Conservation (phyloP, 2,888 invertebrate genomes). For the Calameuta idolon region DNA sequence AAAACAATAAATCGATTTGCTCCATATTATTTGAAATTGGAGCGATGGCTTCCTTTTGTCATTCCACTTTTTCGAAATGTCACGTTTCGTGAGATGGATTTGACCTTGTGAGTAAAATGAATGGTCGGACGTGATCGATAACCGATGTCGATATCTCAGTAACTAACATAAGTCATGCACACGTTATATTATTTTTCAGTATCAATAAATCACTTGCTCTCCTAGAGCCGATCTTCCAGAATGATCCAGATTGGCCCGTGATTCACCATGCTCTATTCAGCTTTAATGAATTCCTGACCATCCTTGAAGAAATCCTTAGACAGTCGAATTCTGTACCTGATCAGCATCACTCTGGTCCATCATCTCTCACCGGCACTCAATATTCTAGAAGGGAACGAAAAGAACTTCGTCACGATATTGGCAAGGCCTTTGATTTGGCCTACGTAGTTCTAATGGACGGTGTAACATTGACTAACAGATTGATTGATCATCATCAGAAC, state of each 20-base stretch:
- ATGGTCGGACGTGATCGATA: neutral
- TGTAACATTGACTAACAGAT: constrained; percentile 41
- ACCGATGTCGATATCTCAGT: neutral
- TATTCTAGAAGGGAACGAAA: neutral
- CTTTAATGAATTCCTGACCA: constrained; percentile 45
- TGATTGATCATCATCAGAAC: constrained; percentile 44
- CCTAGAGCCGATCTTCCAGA: constrained; percentile 47
- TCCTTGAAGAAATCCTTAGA: constrained; percentile 38
- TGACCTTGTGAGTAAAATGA: constrained; percentile 46
- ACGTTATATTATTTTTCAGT: constrained; percentile 31
- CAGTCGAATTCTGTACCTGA: constrained; percentile 19
- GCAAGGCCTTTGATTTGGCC: constrained; percentile 42
- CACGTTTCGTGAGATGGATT: constrained; percentile 51
- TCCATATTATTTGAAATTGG: constrained; percentile 67
- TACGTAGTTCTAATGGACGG: constrained; percentile 49
- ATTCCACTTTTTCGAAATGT: constrained; percentile 50
- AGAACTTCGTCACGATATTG: constrained; percentile 29
- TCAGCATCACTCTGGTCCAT: neutral
- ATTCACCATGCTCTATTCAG: constrained; percentile 44
- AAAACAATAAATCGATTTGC: constrained; percentile 67
- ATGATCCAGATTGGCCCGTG: constrained; percentile 45
- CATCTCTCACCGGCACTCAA: neutral
- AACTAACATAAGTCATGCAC: neutral
- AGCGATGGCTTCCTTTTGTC: constrained; percentile 56
- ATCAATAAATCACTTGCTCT: constrained; percentile 46